Base-by-base conservation (phyloP, 1,140 invertebrate genomes). In the Brachionus plicatilis region DNA sequence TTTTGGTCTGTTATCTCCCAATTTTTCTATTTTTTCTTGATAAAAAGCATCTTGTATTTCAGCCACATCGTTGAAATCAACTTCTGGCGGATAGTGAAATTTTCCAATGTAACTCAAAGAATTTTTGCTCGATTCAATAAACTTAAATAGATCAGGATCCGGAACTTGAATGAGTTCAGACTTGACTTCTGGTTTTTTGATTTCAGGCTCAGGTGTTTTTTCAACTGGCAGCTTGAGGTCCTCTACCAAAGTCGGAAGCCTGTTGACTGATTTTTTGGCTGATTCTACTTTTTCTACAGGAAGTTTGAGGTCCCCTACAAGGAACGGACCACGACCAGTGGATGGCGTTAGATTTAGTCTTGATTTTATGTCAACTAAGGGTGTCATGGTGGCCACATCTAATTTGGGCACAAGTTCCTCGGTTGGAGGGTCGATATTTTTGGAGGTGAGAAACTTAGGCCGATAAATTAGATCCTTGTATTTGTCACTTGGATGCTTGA, bases 401-500 rank as follows among this genome's bases (percentile, higher is more conserved):
- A 65, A 20, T 41, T 43, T 60, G 12, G 79, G 79, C n/a, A 82
- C 24, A n/a, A 82, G 60, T 24, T 60, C 50, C 24, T 82, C 79
- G 0, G 79, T 82, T 41, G 53, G 79, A 27, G 79, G 79, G 6
- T 82, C 29, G 2, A 82, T 82, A 82, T 65, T 82, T 60, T 41
- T 60, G 7, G 79, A 82, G 1, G 79, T 65, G 4, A 82, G 20
- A 47, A 65, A 82, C 20, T 37, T 82, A 11, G 79, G 79, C 3
- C 33, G 20, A 45, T 82, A 82, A 14, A 60, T 82, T 45, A 82
- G 45, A 14, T 82, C 53, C 33, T 82, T 82, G 14, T 82, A 82
- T 82, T 82, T 82, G 20, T 82, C 79, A 82, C 53, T 82, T n/a
- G 79, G 79, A 47, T 82, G 79, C 37, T 68, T 82, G 4, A 82